Percentiles rank a stretch among this genome's conserved stretches.
These are phyloP conservation scores for Cyrtonyx montezumae DNA, from an alignment of 2,113 vertebrate species.

Conservation along the genomic window DNA sequence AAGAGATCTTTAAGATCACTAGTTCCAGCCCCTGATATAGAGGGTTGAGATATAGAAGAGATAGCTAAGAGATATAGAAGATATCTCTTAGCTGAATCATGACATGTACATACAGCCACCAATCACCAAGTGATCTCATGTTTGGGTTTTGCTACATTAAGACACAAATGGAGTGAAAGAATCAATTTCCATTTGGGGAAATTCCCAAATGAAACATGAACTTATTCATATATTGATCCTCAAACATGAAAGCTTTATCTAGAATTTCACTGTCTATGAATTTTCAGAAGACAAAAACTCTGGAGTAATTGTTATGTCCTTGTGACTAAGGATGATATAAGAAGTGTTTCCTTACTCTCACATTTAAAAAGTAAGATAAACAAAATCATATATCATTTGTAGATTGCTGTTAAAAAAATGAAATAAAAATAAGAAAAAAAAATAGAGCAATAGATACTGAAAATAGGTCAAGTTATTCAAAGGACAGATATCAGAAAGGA, in stretches of 20 bases:
- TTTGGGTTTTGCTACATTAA: neutral
- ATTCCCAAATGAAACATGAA: neutral
- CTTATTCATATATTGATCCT: neutral
- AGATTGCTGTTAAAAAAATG: neutral
- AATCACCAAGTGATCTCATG: neutral
- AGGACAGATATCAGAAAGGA: constrained; percentile 29
- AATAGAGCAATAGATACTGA: constrained; percentile 58
- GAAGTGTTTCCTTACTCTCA: neutral
- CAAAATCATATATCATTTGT: constrained; percentile 38
- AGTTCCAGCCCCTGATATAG: too few species aligned
- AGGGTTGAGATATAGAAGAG: too few species aligned
- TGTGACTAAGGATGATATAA: neutral
- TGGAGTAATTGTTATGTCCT: neutral
- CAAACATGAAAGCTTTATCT: neutral
- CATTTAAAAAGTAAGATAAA: constrained; percentile 4
- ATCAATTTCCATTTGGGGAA: neutral
- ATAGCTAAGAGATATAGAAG: neutral
- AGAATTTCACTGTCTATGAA: neutral
- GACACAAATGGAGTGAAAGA: neutral
- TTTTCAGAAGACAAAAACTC: neutral
- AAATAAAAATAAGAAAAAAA: neutral
- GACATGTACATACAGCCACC: accelerated
- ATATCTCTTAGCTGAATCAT: accelerated
- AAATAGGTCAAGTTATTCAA: constrained; percentile 66
- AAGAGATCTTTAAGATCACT: too few species aligned